Evolutionary conservation across 1,140 invertebrate species (phyloP).

Genomic region (Tachypleus tridentatus): DNA sequence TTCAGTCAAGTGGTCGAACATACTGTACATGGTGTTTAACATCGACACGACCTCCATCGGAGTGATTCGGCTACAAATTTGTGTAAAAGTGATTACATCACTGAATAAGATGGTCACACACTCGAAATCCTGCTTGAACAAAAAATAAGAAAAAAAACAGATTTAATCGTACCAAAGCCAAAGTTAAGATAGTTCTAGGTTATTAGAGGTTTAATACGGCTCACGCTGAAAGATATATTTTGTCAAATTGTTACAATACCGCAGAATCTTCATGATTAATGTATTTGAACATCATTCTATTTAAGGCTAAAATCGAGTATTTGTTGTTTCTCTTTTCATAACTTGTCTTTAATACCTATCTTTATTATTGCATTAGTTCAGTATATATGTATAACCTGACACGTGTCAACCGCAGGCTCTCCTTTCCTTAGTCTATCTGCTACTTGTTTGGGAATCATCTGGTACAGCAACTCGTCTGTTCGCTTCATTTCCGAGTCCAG

Average conservation of each 20-base stretch:
- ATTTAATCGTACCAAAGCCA: conserved; percentile 61
- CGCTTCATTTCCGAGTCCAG: conserved; percentile 89
- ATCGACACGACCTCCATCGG: conserved; percentile 95
- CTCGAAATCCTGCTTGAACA: conserved; percentile 56
- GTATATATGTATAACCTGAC: conserved; percentile 52
- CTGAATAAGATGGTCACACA: conserved; percentile 90
- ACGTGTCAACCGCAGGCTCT: conserved; percentile 86
- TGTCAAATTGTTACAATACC: too few species aligned
- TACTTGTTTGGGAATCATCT: conserved; percentile 97
- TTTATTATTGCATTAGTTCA: too few species aligned
- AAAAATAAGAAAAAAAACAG: not conserved
- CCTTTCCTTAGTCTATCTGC: conserved; percentile 82
- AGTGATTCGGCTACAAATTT: conserved; percentile 83
- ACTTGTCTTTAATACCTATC: too few species aligned
- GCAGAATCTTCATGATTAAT: too few species aligned
- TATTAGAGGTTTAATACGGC: too few species aligned
- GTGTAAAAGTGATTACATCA: conserved; percentile 91
- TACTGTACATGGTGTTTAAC: conserved; percentile 76
- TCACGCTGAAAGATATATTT: too few species aligned
- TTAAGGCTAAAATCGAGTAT: too few species aligned
- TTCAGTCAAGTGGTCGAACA: conserved; percentile 83
- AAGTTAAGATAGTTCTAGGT: not conserved
- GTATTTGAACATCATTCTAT: not conserved
- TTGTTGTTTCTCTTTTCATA: too few species aligned
- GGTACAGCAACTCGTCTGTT: conserved; percentile 89